A percentile compares a stretch with the other conserved stretches of the same genome.
These are phyloP conservation scores for Amia ocellicauda DNA, from an alignment of 2,113 vertebrate species.

Conservation along the genomic window DNA sequence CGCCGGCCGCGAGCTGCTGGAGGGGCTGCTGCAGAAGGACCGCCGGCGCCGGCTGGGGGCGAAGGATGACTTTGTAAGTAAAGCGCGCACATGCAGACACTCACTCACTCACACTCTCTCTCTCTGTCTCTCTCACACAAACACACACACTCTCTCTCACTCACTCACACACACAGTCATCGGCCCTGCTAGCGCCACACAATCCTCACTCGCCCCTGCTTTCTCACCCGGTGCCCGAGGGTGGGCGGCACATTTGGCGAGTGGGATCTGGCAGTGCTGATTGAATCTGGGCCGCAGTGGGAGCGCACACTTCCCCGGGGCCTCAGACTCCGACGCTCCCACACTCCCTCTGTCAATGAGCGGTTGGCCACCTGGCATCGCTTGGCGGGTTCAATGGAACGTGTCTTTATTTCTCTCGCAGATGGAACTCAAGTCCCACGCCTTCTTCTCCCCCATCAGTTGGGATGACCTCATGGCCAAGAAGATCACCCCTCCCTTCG, in stretches of 20 bases:
- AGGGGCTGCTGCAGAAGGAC: slow-evolving; percentile 73
- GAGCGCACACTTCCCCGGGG: too few species aligned
- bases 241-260: too few species aligned
- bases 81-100: not conserved
- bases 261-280: too few species aligned
- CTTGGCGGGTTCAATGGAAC: too few species aligned
- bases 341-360: too few species aligned
- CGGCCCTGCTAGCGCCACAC: too few species aligned
- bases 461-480: slow-evolving; percentile 75
- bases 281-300: too few species aligned
- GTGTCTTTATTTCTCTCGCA: slow-evolving; percentile 36
- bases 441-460: slow-evolving; percentile 73
- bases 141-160: not conserved
- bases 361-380: too few species aligned
- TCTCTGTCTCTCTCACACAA: not conserved
- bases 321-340: too few species aligned
- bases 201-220: too few species aligned
- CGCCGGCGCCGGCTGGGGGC: slow-evolving; percentile 62
- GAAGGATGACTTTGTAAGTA: slow-evolving; percentile 70
- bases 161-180: not conserved
- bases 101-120: not conserved
- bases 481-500: slow-evolving; percentile 66
- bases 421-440: slow-evolving; percentile 67
- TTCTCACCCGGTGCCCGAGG: too few species aligned
- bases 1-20: slow-evolving; percentile 62